Percentiles rank a stretch among this genome's conserved stretches.
These are phyloP conservation scores for Aramus guarauna DNA, from an alignment of 2,113 vertebrate species.

Conservation along the genomic window DNA sequence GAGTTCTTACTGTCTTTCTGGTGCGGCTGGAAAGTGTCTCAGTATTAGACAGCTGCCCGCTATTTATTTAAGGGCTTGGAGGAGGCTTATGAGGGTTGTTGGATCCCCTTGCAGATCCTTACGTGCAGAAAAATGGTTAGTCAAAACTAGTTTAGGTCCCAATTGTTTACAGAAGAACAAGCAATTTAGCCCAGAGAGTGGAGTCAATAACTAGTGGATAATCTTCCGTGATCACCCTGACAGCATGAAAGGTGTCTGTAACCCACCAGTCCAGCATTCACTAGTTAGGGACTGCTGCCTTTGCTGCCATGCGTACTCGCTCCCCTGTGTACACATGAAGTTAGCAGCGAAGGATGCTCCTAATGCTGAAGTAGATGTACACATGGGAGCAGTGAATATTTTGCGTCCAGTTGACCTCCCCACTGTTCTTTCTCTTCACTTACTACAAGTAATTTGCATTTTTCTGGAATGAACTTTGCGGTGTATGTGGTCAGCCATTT, in stretches of 20 bases:
- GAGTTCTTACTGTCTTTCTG: background rate
- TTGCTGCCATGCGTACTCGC: accelerated
- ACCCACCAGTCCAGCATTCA: background rate
- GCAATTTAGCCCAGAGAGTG: background rate
- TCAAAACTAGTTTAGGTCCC: background rate
- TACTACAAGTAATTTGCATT: background rate
- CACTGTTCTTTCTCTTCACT: background rate
- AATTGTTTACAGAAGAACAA: background rate
- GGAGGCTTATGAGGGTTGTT: background rate
- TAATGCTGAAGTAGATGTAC: background rate
- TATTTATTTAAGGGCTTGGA: background rate
- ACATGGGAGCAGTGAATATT: background rate
- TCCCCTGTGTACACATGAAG: accelerated
- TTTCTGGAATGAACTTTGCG: background rate
- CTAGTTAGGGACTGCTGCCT: background rate
- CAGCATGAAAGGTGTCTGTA: background rate
- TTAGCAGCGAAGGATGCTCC: background rate
- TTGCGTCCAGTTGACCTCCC: background rate
- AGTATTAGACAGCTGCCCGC: background rate
- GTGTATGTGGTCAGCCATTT: slow-evolving; percentile 5
- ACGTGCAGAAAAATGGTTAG: background rate
- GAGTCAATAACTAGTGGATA: background rate
- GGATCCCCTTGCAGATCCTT: background rate
- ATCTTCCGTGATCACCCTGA: background rate
- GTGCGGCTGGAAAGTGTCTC: background rate